Conservation (phyloP, 2,113 vertebrate genomes). For the Entomyzon cyanotis region DNA sequence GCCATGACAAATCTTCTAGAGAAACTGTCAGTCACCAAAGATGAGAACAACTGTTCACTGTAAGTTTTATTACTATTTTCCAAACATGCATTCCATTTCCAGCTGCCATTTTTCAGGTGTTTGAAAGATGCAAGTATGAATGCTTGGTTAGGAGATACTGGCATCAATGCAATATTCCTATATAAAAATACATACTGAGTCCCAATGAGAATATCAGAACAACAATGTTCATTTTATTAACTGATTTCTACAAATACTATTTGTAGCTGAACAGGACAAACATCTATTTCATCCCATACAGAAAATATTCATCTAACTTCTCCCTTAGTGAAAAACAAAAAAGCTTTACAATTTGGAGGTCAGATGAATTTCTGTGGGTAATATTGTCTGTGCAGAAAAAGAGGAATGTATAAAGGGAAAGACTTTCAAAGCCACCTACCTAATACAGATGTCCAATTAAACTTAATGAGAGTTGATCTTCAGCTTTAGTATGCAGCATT, state of each 20-base stretch:
- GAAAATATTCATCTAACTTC: background rate
- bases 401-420: background rate
- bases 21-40: background rate
- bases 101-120: background rate
- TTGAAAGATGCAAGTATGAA: background rate
- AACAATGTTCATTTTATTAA: background rate
- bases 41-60: background rate
- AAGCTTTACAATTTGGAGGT: background rate
- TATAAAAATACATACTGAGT: background rate
- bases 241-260: background rate
- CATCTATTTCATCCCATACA: background rate
- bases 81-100: background rate
- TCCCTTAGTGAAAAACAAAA: background rate
- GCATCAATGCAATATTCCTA: background rate
- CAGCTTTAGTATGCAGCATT: background rate
- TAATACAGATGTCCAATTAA: constrained; percentile 11
- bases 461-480: background rate
- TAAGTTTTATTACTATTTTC: background rate
- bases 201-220: background rate
- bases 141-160: background rate
- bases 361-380: background rate
- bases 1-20: background rate
- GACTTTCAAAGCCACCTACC: constrained; percentile 12
- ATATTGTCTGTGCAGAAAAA: background rate
- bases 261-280: background rate